Evolutionary conservation across 2,888 invertebrate genomes (phyloP), one percentile per base, ranked within the genome.

Genomic region (Neocrepidodera transversa): DNA sequence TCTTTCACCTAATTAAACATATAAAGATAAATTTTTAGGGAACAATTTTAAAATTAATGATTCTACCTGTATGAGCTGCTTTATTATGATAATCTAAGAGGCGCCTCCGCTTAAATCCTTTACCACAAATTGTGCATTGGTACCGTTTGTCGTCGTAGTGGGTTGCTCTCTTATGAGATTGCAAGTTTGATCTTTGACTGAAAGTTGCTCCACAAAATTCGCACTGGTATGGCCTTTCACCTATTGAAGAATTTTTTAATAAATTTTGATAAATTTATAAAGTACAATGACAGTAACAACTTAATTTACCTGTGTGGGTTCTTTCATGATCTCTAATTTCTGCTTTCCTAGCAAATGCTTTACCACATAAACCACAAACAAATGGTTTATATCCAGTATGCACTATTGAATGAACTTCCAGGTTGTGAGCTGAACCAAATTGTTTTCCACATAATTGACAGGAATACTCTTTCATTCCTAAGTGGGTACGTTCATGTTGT

Each of bases 321-420:
- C 92, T 79, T 75, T 89, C 87, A 68, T 93, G 93, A 76, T 92
- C 91, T n/a, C 87, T 78, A 1, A 93, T 87, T 74, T 92, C 92
- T 0, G 90, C 89, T 42, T 89, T 84, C 0, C 92, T 76, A 0
- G 91, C 90, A 79, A 92, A 92, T 0, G 86, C 86, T 75, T 90
- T 92, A 0, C 86, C 85, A 72, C 92, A 92, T 7, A 84, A 79
- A 2, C 84, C 81, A 70, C 92, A 92, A 35, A 84, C 83, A 73
- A 85, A 90, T 0, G 90, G 89, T 68, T 88, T 87, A 65, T 84
- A 85, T 0, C 91, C 90, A 0, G 90, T 87, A 73, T 92, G 92
- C 0, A 92, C 90, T 36, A 92, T 87, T 43, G 87, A 87, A 76
- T 93, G 93, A 0, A 92, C 90, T 55, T 76, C 76, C 23, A 84